Conservation (phyloP, 2,797 vertebrate genomes). For the Sebastes jordani region DNA sequence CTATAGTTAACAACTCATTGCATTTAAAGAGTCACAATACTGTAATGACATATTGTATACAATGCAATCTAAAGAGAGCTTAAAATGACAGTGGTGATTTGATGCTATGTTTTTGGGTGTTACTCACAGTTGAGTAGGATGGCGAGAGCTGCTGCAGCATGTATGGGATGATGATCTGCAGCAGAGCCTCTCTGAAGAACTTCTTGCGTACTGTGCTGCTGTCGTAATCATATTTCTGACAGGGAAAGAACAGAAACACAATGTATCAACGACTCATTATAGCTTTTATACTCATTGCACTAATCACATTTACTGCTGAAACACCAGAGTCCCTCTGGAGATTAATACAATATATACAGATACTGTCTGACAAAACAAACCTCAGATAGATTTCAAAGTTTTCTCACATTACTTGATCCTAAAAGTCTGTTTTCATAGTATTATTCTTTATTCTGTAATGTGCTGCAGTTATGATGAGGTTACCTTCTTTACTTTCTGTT, state of each 20-base stretch:
- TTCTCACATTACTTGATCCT: accelerated
- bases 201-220: conserved; percentile 97
- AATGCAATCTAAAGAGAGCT: background rate
- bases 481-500: background rate
- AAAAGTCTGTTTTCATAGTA: background rate
- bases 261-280: background rate
- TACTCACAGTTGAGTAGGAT: conserved; percentile 87
- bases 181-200: conserved; percentile 96
- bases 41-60: background rate
- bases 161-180: conserved; percentile 97
- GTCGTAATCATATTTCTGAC: conserved; percentile 96
- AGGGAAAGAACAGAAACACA: background rate
- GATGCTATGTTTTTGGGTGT: background rate
- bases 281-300: background rate
- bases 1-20: background rate
- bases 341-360: background rate
- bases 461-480: background rate
- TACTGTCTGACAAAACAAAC: background rate
- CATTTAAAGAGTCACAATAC: background rate
- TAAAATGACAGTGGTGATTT: background rate
- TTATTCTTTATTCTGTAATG: background rate
- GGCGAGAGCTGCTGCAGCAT: conserved; percentile 92
- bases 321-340: background rate
- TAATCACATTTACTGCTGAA: background rate
- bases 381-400: background rate